Percentiles rank a stretch among this genome's conserved stretches.
These are phyloP conservation scores for Phyllotis vaccarum DNA, from an alignment of 2,797 vertebrate species.

Conservation along the genomic window DNA sequence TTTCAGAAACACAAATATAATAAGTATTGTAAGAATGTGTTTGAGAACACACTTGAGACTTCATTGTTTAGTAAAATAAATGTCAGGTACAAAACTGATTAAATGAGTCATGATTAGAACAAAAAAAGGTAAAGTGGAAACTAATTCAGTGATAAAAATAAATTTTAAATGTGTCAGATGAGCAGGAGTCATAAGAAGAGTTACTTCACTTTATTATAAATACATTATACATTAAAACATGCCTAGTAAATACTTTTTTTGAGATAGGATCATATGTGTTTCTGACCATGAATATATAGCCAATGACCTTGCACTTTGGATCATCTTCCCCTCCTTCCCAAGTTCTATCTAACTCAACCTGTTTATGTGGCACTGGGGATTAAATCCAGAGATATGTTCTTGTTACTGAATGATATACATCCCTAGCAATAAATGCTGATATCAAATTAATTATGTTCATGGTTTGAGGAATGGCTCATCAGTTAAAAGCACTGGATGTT, in stretches of 20 bases:
- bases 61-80: background rate
- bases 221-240: background rate
- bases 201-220: background rate
- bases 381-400: background rate
- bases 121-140: background rate
- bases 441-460: background rate
- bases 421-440: background rate
- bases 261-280: background rate
- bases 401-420: background rate
- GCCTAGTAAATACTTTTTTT: too few relatives aligned
- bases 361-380: background rate
- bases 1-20: background rate
- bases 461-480: background rate
- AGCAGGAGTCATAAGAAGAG: slow-evolving; percentile 13
- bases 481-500: background rate
- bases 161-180: background rate
- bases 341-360: background rate
- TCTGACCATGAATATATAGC: background rate
- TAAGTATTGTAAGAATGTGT: background rate
- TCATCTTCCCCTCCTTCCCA: background rate
- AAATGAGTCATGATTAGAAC: background rate
- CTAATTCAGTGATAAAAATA: background rate
- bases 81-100: background rate
- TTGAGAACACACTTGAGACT: slow-evolving; percentile 2
- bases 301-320: background rate